These are phyloP conservation scores for Drosophila longiperda DNA, from an alignment of 2,888 invertebrate species.

Conservation along the genomic window DNA sequence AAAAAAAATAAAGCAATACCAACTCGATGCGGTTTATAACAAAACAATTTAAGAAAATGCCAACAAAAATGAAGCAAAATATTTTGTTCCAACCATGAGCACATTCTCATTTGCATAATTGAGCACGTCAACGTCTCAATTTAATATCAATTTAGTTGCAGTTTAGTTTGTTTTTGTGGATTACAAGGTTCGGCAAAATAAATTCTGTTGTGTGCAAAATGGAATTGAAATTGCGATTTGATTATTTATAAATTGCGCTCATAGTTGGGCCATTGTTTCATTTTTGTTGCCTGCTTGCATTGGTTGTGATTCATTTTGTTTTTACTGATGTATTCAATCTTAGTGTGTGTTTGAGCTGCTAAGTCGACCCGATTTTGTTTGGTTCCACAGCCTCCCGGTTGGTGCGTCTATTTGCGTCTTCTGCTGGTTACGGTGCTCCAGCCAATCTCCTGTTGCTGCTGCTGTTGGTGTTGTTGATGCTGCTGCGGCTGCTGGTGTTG, in stretches of 20 bases:
- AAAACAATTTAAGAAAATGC: slow-evolving; percentile 45
- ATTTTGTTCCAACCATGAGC: slow-evolving; percentile 35
- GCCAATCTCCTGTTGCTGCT: slow-evolving; percentile 53
- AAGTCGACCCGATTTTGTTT: slow-evolving; percentile 61
- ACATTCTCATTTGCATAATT: slow-evolving; percentile 20
- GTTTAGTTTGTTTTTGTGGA: slow-evolving; percentile 7
- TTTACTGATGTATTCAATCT: background rate
- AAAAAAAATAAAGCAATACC: slow-evolving; percentile 16
- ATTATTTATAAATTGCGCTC: slow-evolving; percentile 40
- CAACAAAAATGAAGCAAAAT: slow-evolving; percentile 34
- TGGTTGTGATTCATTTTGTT: slow-evolving; percentile 20
- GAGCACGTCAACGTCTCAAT: slow-evolving; percentile 7
- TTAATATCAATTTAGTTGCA: slow-evolving; percentile 27
- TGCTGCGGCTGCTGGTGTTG: slow-evolving; percentile 38
- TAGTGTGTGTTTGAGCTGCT: slow-evolving; percentile 30
- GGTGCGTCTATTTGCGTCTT: slow-evolving; percentile 80
- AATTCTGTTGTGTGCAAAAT: background rate
- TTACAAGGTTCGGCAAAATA: background rate
- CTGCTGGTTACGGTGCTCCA: slow-evolving; percentile 75
- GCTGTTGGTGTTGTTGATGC: slow-evolving; percentile 34
- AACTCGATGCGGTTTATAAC: slow-evolving; percentile 38
- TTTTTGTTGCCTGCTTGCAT: slow-evolving; percentile 29
- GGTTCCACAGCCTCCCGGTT: slow-evolving; percentile 82
- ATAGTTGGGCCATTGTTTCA: slow-evolving; percentile 35
- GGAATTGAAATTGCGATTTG: slow-evolving; percentile 6